Base-by-base conservation (phyloP, 2,113 vertebrate species). In the Atherinomorus stipes region DNA sequence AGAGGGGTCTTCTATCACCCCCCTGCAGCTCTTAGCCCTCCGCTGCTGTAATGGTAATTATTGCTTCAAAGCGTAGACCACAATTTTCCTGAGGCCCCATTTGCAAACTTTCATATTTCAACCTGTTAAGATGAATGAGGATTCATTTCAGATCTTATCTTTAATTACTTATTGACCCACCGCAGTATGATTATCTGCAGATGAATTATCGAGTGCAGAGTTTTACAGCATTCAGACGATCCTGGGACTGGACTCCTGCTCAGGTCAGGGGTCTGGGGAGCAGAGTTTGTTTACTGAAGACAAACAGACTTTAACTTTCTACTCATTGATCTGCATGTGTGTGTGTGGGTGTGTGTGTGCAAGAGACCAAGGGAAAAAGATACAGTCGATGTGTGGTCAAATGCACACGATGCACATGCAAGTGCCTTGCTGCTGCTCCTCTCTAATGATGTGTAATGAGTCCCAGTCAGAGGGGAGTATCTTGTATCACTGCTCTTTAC, bases 401-500 rank as follows among this genome's bases (percentile, higher is more conserved):
- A 72, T 77, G 78, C 63, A 40, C n/a, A 21, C 3, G 13, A 23
- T 49, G 71, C 21, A 16, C 16, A 23, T 71, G 74, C 74, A 23
- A 18, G 74, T 74, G 74, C 4, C 54, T 76, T 62, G 71, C 85
- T 84, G 80, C 87, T 54, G 80, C 71, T 62, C 86, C 71, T 89
- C 77, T 91, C 89, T 93, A 94, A 94, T 93, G 90, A 89, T 90
- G 86, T 91, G 89, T 93, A 93, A 94, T 94, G 89, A 93, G 90
- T 91, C 87, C 83, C 85, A 90, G 90, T 91, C 90, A 91, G 88
- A 85, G 87, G 91, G 90, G 92, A 92, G 93, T 93, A 93, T 92
- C 91, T 93, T 85, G 85, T 94, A 93, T 95, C 93, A 91, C 90
- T 93, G 90, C 91, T 94, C 92, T 94, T 94, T 93, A 94, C 91